Evolutionary conservation across 2,888 invertebrate genomes (phyloP), one percentile per base, ranked within the genome.

Genomic region (Actias luna): DNA sequence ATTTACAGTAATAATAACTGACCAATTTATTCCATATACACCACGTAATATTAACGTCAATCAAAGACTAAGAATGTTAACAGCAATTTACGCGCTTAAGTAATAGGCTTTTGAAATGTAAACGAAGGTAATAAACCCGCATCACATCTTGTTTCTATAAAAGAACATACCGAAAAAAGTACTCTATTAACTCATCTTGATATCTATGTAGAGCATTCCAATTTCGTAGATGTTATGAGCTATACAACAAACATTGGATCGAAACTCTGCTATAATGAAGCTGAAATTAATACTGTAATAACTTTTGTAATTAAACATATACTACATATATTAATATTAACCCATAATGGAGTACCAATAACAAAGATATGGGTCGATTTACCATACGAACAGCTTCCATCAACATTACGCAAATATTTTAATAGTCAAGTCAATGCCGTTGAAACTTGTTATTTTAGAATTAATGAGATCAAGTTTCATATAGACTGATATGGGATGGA

Each of bases 71-170:
- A n/a, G 25, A 50, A 50, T 50, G 36, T 50, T 12, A 50, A 25
- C 46, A 50, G 46, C 46, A 25, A 50, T 50, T 50, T 25, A 25
- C 46, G 46, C 10, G 46, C 12, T 50, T 50, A 50, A 50, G 46
- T 50, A 25, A 50, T 50, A 25, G 46, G 46, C 46, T 50, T 4
- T 25, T 50, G 25, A 50, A 50, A 50, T 50, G 46, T 12, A 50
- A 50, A 50, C 25, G 46, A 50, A 50, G 10, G 46, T 22, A 25
- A 25, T 25, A 50, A 25, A 22, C 12, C 46, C 10, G 46, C 22
- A 22, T 50, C 46, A 25, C 4, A 25, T 22, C 22, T 25, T 25
- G 46, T 25, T 22, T 50, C 25, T 50, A 25, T 50, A 50, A 42
- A 42, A 25, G 8, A 50, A 50, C 25, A 2, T 2, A 25, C 46